Conservation (phyloP, 2,113 vertebrate species). For the Neodon shergylaensis region DNA sequence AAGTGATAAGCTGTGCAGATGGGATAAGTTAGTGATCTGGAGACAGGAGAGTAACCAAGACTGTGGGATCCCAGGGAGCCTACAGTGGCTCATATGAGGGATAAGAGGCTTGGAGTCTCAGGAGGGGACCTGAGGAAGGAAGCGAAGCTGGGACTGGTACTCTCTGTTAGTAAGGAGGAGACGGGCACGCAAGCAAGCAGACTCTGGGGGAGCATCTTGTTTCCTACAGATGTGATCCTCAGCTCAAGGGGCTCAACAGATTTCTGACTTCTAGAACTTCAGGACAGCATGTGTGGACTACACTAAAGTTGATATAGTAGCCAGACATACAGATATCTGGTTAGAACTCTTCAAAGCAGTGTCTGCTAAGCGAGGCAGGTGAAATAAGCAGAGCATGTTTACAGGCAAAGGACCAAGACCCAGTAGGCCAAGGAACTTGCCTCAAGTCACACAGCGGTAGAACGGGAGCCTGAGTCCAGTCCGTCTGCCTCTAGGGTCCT, state of each 20-base stretch:
- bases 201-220: background rate
- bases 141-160: background rate
- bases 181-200: background rate
- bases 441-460: background rate
- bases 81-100: background rate
- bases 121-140: accelerated
- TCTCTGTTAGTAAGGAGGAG: background rate
- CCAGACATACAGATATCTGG: background rate
- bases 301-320: background rate
- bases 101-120: background rate
- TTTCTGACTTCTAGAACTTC: background rate
- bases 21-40: background rate
- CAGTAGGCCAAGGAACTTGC: background rate
- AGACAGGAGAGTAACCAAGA: background rate
- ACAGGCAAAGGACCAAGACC: background rate
- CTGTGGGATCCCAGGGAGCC: background rate
- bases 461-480: no score
- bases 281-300: background rate
- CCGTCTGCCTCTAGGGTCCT: background rate
- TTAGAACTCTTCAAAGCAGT: background rate
- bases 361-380: background rate
- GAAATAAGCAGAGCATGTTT: background rate
- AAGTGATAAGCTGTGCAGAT: background rate
- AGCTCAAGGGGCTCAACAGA: background rate
- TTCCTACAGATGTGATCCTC: background rate